These are phyloP conservation scores for Phortica okadai DNA, from an alignment of 2,888 invertebrate species.

Conservation along the genomic window DNA sequence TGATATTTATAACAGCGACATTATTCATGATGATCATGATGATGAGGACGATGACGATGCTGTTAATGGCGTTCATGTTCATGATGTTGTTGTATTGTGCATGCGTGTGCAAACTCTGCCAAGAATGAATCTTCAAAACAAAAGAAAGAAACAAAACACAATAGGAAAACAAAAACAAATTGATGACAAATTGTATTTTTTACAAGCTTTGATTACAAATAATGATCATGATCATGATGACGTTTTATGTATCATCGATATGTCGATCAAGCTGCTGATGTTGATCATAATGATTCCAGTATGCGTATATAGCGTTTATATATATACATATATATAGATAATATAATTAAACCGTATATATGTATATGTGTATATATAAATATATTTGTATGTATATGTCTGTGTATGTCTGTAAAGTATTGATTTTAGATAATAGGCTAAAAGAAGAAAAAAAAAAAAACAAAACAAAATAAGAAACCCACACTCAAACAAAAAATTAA, in stretches of 20 bases:
- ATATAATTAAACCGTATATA: constrained; percentile 37
- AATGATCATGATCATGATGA: no score
- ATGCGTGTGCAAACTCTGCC: background rate
- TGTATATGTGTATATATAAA: constrained; percentile 34
- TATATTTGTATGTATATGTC: constrained; percentile 47
- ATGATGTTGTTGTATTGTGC: background rate
- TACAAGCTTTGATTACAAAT: background rate
- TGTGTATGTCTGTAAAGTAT: constrained; percentile 59
- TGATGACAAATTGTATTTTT: background rate
- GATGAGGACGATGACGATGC: background rate
- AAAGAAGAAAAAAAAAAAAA: constrained; percentile 3
- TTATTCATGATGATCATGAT: background rate
- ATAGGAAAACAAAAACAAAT: background rate
- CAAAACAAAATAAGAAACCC: constrained; percentile 27
- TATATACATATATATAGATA: constrained; percentile 39
- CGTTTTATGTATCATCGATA: constrained; percentile 55
- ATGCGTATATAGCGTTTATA: constrained; percentile 34
- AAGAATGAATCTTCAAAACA: background rate
- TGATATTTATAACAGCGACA: background rate
- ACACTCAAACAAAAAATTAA: constrained; percentile 12
- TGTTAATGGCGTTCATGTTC: background rate
- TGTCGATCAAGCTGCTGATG: constrained; percentile 38
- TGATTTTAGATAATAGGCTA: constrained; percentile 47
- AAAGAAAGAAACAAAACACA: background rate
- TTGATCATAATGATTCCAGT: constrained; percentile 49